Conservation (phyloP, 2,888 invertebrate species). For the Leucophora obtusa region DNA sequence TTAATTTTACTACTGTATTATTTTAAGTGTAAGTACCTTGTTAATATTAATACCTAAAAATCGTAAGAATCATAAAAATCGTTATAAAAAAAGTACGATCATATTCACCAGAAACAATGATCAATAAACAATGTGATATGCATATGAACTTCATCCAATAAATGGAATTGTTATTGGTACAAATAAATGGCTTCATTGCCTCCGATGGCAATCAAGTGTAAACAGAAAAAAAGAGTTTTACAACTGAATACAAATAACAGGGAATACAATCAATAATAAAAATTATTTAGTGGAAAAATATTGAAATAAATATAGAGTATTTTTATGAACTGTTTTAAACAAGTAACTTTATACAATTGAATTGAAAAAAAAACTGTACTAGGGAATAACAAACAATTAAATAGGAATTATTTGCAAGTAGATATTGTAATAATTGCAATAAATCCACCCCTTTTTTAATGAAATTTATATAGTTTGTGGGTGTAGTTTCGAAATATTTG, state of each 20-base stretch:
- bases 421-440: not conserved
- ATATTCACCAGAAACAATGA: not conserved
- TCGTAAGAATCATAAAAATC: no score
- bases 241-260: not conserved
- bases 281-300: slow-evolving; percentile 53
- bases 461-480: no score
- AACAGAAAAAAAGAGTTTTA: not conserved
- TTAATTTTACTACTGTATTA: no score
- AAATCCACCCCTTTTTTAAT: not conserved
- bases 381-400: not conserved
- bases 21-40: no score
- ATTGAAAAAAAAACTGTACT: not conserved
- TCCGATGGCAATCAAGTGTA: slow-evolving; percentile 23
- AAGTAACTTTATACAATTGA: not conserved
- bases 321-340: no score
- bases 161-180: slow-evolving; percentile 10
- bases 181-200: slow-evolving; percentile 31
- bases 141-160: slow-evolving; percentile 13
- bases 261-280: slow-evolving; percentile 13
- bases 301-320: not conserved
- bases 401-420: slow-evolving; percentile 4
- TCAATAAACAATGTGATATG: slow-evolving; percentile 14
- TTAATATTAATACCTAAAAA: no score
- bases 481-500: no score
- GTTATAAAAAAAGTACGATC: no score